Percentiles rank a stretch among this genome's conserved stretches.
Conservation (phyloP, 2,888 invertebrate species). For the Timema cristinae region DNA sequence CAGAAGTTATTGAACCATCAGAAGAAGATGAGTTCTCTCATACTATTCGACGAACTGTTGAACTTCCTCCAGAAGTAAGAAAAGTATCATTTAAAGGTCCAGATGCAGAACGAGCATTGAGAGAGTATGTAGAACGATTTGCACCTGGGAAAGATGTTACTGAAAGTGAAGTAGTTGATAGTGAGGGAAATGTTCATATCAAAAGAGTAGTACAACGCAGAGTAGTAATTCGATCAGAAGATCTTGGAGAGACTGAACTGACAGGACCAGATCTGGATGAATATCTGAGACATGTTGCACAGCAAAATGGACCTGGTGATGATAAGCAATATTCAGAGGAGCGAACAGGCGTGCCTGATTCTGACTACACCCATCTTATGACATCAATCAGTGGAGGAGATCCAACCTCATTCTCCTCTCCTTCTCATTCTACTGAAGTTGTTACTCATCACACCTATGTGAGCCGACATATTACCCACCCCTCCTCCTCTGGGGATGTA, state of each 20-base stretch:
- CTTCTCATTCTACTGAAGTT: constrained; percentile 18
- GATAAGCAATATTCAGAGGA: constrained; percentile 24
- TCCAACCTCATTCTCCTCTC: constrained; percentile 16
- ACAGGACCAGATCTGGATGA: constrained; percentile 28
- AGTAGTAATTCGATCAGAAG: constrained; percentile 44
- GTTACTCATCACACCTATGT: constrained; percentile 27
- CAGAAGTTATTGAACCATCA: constrained; percentile 49
- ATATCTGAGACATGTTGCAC: constrained; percentile 25
- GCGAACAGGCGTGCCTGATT: constrained; percentile 20
- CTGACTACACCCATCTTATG: constrained; percentile 27
- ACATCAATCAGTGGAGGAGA: constrained; percentile 24
- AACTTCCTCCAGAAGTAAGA: constrained; percentile 50
- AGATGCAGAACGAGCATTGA: constrained; percentile 50
- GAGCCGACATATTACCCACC: constrained; percentile 25
- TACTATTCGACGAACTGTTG: constrained; percentile 48
- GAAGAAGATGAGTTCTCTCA: constrained; percentile 47
- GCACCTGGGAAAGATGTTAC: constrained; percentile 51
- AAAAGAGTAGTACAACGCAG: constrained; percentile 49
- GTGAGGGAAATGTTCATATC: constrained; percentile 52
- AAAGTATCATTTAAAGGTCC: constrained; percentile 52
- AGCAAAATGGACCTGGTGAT: constrained; percentile 1
- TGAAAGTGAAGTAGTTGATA: constrained; percentile 51
- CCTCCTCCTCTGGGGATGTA: constrained; percentile 26
- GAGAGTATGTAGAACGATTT: constrained; percentile 50
- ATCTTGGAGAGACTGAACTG: constrained; percentile 29